phyloP scores from a whole-genome alignment of 2,797 vertebrate genomes.

The Cuniculus paca region DNA sequence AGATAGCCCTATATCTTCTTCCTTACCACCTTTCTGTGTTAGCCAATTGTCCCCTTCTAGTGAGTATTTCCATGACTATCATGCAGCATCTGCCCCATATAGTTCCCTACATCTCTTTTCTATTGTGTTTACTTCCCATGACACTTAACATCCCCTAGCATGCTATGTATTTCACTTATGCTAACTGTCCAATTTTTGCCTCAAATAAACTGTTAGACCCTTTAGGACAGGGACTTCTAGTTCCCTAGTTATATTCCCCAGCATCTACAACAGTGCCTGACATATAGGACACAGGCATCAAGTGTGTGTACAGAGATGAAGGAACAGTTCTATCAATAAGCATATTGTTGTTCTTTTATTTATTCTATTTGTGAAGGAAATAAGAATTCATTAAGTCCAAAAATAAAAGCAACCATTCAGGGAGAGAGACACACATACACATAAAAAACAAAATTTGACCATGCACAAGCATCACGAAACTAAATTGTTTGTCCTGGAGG shows the following conservation, averaged over 20 bases:
- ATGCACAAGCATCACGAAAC: background rate
- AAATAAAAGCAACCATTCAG: background rate
- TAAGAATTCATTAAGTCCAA: background rate
- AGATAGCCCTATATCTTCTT: background rate
- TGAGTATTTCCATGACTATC: background rate
- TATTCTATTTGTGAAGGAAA: background rate
- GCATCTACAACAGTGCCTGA: background rate
- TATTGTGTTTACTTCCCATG: background rate
- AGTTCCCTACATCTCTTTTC: background rate
- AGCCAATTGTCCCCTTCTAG: background rate
- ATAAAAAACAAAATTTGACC: background rate
- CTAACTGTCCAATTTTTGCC: conserved; percentile 3
- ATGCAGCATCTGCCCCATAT: accelerated
- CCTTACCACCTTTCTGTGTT: too few species aligned
- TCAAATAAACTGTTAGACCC: background rate
- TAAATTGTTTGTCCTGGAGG: background rate
- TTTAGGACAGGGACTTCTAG: background rate
- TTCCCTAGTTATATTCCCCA: background rate
- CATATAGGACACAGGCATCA: background rate
- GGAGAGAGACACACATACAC: background rate
- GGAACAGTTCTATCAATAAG: background rate
- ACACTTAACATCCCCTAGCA: background rate
- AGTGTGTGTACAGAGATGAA: conserved; percentile 45
- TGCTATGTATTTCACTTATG: background rate
- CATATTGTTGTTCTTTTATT: conserved; percentile 11